Conservation (phyloP, 2,797 vertebrate genomes). For the Sebastes umbrosus region DNA sequence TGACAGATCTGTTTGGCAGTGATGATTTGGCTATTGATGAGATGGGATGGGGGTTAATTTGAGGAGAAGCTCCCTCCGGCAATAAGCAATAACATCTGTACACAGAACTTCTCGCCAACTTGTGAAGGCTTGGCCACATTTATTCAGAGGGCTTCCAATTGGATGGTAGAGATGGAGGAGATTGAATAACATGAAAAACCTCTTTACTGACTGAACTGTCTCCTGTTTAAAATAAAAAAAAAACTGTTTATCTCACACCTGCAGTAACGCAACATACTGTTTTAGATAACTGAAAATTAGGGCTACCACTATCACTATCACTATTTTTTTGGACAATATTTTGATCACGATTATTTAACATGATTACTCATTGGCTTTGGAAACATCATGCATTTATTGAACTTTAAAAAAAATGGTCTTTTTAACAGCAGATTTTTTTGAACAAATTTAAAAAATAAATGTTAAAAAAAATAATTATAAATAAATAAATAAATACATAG, state of each 20-base stretch:
- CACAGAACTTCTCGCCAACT: neutral
- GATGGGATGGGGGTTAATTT: constrained; percentile 1
- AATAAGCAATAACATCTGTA: neutral
- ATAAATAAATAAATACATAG: too few relatives aligned
- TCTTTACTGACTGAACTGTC: neutral
- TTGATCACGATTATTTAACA: neutral
- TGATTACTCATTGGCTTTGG: neutral
- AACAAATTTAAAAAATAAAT: too few relatives aligned
- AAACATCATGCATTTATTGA: neutral
- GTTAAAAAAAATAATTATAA: too few relatives aligned
- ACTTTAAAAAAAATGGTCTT: fast-evolving
- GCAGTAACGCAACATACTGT: neutral
- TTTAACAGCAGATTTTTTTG: too few relatives aligned
- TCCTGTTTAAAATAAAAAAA: neutral
- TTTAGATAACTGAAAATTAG: neutral
- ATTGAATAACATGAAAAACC: neutral
- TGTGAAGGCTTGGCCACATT: neutral
- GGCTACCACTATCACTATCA: neutral
- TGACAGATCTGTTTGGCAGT: constrained; percentile 44
- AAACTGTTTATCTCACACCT: neutral
- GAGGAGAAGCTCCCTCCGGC: neutral
- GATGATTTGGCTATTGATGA: constrained; percentile 51
- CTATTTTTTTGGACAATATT: neutral
- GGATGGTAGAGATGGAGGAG: neutral
- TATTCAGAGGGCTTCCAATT: neutral